Evolutionary conservation across 2,888 invertebrate genomes (phyloP).

Genomic region (Hedya salicella): DNA sequence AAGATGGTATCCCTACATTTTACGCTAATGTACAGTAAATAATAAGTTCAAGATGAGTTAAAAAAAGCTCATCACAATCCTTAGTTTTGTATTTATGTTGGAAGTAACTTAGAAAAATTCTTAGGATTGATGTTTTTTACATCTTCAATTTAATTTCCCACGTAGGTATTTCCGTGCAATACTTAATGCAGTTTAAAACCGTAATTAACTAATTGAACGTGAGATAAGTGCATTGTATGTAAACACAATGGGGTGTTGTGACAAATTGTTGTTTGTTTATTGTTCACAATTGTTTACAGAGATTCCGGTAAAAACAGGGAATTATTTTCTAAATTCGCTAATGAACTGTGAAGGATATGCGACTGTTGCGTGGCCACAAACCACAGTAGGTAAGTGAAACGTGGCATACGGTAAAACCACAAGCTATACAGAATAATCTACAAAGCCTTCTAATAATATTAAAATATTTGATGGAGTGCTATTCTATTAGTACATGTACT

Average conservation of each 20-base stretch:
- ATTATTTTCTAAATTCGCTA: constrained; percentile 10
- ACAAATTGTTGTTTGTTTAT: constrained; percentile 33
- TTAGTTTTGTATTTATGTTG: not conserved
- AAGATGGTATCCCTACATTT: too few relatives aligned
- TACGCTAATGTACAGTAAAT: too few relatives aligned
- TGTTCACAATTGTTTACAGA: constrained; percentile 19
- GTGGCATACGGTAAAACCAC: not conserved
- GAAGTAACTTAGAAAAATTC: not conserved
- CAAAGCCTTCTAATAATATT: too few relatives aligned
- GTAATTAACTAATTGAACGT: constrained; percentile 30
- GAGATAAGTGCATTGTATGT: constrained; percentile 19
- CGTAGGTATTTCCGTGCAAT: constrained; percentile 20
- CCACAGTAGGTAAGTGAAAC: not conserved
- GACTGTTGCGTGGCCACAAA: not conserved
- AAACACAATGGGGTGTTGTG: constrained; percentile 22
- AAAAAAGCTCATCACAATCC: too few relatives aligned
- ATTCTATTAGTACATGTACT: too few relatives aligned
- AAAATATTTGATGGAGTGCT: too few relatives aligned
- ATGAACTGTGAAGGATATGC: constrained; percentile 8
- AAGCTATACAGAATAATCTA: too few relatives aligned
- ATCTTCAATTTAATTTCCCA: constrained; percentile 15
- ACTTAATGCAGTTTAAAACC: constrained; percentile 24
- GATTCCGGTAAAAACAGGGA: constrained; percentile 31
- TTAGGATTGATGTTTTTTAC: not conserved
- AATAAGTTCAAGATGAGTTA: too few relatives aligned